Percentiles rank a stretch among this genome's conserved stretches.
Conservation (phyloP, 2,113 vertebrate genomes). For the Pagrus major region DNA sequence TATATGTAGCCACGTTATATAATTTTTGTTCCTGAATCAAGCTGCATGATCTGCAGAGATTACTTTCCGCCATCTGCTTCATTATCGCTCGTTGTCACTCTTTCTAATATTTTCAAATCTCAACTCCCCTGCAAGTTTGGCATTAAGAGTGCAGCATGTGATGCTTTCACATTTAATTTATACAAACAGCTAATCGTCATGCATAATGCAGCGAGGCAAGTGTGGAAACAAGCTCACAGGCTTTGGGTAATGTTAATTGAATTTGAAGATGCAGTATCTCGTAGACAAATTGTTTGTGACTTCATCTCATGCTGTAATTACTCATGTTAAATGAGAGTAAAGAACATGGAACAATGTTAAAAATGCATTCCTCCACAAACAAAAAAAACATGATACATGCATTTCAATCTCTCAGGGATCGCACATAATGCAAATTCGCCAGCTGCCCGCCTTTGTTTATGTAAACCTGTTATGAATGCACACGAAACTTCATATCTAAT, state of each 20-base stretch:
- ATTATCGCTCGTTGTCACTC: conserved; percentile 14
- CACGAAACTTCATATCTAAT: background rate
- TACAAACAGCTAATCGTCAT: conserved; percentile 70
- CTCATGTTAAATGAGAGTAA: conserved; percentile 73
- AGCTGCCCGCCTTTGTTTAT: conserved; percentile 16
- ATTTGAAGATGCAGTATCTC: conserved; percentile 76
- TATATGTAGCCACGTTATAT: background rate
- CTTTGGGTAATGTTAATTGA: conserved; percentile 78
- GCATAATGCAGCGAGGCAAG: conserved; percentile 73
- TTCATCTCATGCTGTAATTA: conserved; percentile 73
- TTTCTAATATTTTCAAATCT: conserved; percentile 45
- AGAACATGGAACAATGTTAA: conserved; percentile 60
- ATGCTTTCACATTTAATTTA: conserved; percentile 75
- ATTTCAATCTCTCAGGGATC: conserved; percentile 13
- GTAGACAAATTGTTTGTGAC: conserved; percentile 76
- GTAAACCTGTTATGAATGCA: conserved; percentile 10
- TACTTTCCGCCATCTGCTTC: background rate
- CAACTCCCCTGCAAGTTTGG: conserved; percentile 46
- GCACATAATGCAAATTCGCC: conserved; percentile 1
- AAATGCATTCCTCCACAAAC: conserved; percentile 57
- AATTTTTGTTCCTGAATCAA: background rate
- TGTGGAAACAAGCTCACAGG: conserved; percentile 76
- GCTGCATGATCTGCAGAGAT: background rate
- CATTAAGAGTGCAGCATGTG: conserved; percentile 43
- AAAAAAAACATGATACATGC: conserved; percentile 41